Evolutionary conservation across 1,140 invertebrate genomes (phyloP).

Genomic region (Melipona quadrifasciata): DNA sequence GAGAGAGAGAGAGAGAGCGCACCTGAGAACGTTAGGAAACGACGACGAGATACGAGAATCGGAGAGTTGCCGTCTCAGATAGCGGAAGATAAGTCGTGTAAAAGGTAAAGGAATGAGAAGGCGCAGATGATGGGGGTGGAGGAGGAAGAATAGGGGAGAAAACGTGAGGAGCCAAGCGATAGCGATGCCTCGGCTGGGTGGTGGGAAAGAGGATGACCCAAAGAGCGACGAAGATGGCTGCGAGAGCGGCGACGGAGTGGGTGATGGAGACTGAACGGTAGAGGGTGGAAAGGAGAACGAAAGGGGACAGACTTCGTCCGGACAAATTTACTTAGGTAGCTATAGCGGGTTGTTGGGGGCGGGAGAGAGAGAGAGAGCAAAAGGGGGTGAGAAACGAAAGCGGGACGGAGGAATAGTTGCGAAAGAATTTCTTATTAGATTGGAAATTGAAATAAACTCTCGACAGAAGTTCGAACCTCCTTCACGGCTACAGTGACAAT

Average conservation of each 20-base stretch:
- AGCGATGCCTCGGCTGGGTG: slow-evolving; percentile 47
- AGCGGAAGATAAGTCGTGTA: slow-evolving; percentile 68
- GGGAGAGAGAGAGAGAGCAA: too few species aligned
- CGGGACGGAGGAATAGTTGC: slow-evolving; percentile 70
- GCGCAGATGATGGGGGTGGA: not conserved
- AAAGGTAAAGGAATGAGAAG: slow-evolving; percentile 43
- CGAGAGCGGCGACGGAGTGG: slow-evolving; percentile 29
- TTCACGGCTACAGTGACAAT: slow-evolving; percentile 41
- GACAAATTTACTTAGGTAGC: slow-evolving; percentile 47
- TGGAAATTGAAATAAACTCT: slow-evolving; percentile 74
- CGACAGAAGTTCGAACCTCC: slow-evolving; percentile 35
- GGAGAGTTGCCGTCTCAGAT: slow-evolving; percentile 56
- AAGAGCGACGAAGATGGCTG: slow-evolving; percentile 37
- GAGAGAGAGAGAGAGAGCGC: not conserved
- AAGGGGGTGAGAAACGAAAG: slow-evolving; percentile 1
- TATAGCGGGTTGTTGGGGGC: too few species aligned
- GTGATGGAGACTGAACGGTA: slow-evolving; percentile 52
- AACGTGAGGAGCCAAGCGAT: slow-evolving; percentile 24
- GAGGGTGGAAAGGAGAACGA: slow-evolving; percentile 1
- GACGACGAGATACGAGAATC: slow-evolving; percentile 36
- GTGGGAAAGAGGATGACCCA: slow-evolving; percentile 20
- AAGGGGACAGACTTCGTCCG: slow-evolving; percentile 27
- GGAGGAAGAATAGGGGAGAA: not conserved
- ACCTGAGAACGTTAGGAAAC: slow-evolving; percentile 38
- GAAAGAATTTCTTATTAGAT: slow-evolving; percentile 77